Evolutionary conservation across 2,888 invertebrate genomes (phyloP).

Genomic region (Pinctada fucata): DNA sequence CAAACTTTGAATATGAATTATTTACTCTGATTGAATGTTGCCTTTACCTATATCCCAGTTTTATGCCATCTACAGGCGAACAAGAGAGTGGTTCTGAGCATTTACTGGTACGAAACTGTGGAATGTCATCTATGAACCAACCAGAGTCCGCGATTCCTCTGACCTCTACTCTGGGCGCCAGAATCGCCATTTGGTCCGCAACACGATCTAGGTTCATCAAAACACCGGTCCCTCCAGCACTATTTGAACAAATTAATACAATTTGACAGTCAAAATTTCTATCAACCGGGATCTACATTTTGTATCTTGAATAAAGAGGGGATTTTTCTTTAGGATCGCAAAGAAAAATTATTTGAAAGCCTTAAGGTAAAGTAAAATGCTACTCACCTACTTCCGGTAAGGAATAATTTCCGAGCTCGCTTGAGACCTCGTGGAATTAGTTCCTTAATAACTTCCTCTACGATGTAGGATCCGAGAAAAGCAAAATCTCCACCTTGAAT

Average conservation of each 20-base stretch:
- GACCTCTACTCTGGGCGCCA: conserved; percentile 79
- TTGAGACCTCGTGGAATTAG: conserved; percentile 82
- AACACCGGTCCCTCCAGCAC: conserved; percentile 96
- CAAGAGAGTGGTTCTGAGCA: conserved; percentile 79
- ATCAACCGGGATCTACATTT: too few species aligned
- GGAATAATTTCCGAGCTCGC: conserved; percentile 86
- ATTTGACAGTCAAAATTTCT: too few species aligned
- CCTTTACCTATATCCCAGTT: conserved; percentile 79
- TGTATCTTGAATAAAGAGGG: too few species aligned
- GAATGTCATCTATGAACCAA: conserved; percentile 95
- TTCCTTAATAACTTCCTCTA: conserved; percentile 85
- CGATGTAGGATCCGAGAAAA: conserved; percentile 91
- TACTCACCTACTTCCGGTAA: conserved; percentile 82
- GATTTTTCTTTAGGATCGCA: too few species aligned
- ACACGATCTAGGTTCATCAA: conserved; percentile 92
- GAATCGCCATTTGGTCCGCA: conserved; percentile 82
- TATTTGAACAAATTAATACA: conserved; percentile 71
- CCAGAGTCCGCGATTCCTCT: conserved; percentile 94
- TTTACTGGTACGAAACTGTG: conserved; percentile 81
- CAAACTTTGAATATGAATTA: too few species aligned
- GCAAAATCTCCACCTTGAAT: conserved; percentile 81
- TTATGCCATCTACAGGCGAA: conserved; percentile 83
- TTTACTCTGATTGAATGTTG: too few species aligned
- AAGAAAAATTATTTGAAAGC: too few species aligned
- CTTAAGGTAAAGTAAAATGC: too few species aligned